Evolutionary conservation across 2,113 vertebrate genomes (phyloP).

Genomic region (Sprattus sprattus): DNA sequence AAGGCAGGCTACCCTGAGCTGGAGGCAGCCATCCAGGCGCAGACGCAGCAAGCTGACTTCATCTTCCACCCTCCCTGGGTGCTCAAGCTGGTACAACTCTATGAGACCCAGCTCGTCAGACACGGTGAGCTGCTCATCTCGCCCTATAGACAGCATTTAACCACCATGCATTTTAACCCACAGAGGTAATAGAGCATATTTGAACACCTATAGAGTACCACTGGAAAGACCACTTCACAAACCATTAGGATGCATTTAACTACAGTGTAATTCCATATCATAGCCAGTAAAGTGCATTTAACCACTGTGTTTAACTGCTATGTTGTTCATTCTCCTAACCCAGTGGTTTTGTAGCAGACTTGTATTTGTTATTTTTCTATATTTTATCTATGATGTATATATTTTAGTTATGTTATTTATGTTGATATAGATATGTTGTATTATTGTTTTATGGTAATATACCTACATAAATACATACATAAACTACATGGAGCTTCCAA

Average conservation of each 20-base stretch:
- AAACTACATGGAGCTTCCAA: no score
- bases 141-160: not conserved
- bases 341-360: no score
- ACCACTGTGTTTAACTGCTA: not conserved
- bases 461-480: no score
- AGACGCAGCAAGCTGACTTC: conserved; percentile 74
- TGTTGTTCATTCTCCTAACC: not conserved
- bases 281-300: not conserved
- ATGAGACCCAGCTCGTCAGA: conserved; percentile 80
- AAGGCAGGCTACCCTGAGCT: conserved; percentile 80
- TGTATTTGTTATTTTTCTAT: not conserved
- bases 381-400: not conserved
- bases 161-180: no score
- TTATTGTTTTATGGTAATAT: no score
- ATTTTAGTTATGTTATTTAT: no score
- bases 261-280: not conserved
- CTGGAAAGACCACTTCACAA: not conserved
- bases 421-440: no score
- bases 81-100: conserved; percentile 83
- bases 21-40: conserved; percentile 71
- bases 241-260: not conserved
- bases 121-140: conserved; percentile 65
- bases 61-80: conserved; percentile 78
- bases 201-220: not conserved
- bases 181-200: not conserved